These are phyloP conservation scores for Cynaeus angustus DNA, from an alignment of 2,888 invertebrate species.

Conservation along the genomic window DNA sequence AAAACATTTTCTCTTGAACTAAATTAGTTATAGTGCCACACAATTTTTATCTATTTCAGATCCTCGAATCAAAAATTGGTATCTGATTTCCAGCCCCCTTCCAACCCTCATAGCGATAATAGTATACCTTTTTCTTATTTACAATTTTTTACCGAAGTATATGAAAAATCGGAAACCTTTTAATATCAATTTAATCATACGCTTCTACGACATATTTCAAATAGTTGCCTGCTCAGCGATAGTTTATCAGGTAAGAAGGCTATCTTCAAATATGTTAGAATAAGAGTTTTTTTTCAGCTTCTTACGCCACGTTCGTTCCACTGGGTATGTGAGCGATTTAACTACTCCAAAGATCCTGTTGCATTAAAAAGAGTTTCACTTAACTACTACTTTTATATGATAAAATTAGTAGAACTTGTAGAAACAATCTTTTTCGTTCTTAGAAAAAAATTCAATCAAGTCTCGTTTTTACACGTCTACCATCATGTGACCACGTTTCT, in stretches of 20 bases:
- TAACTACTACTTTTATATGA: slow-evolving; percentile 76
- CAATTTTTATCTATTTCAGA: slow-evolving; percentile 61
- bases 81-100: slow-evolving; percentile 74
- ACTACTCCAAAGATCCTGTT: slow-evolving; percentile 78
- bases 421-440: slow-evolving; percentile 77
- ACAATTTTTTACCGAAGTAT: slow-evolving; percentile 74
- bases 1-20: too few species aligned
- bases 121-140: slow-evolving; percentile 73
- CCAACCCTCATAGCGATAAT: slow-evolving; percentile 71
- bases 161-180: slow-evolving; percentile 83
- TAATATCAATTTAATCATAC: slow-evolving; percentile 78
- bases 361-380: slow-evolving; percentile 74
- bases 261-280: background rate
- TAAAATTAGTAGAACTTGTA: slow-evolving; percentile 76
- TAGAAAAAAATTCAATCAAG: slow-evolving; percentile 82
- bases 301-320: background rate
- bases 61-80: slow-evolving; percentile 72
- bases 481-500: slow-evolving; percentile 79
- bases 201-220: slow-evolving; percentile 86
- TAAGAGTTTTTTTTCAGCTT: slow-evolving; percentile 10
- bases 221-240: slow-evolving; percentile 79
- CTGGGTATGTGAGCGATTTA: slow-evolving; percentile 78
- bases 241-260: slow-evolving; percentile 64
- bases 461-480: slow-evolving; percentile 82
- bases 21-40: too few species aligned